Base-by-base conservation (phyloP, 2,888 invertebrate genomes). In the Ormyrus pomaceus region DNA sequence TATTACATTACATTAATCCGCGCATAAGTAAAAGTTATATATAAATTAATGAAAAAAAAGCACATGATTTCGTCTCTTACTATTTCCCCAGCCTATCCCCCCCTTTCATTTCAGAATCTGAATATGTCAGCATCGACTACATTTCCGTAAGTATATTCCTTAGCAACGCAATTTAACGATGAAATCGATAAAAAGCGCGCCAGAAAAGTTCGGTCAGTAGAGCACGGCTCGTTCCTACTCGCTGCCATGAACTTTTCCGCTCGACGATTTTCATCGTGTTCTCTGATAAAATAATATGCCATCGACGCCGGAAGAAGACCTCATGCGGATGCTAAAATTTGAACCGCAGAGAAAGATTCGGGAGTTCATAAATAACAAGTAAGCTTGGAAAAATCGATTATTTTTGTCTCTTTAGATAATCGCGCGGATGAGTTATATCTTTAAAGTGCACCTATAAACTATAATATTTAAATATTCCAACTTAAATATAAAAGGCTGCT, bases 251-350 rank as follows among this genome's bases (percentile, higher is more conserved):
- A 0, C 34, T 34, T 11, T 61, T 61, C 13, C 46, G 59, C 51
- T 68, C 45, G 46, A 68, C 69, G 53, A 10, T 11, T 45, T 34
- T 72, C 6, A 6, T 11, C 11, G 11, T 59, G 34, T 10, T 6
- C 46, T 2, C 1, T 34, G 34, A 11, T 62, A 34, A 69, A 69
- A 69, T 69, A 53, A 45, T 46, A 53, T 10, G 6, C 2, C 34
- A 48, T 13, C 84, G 19, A 19, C 19, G 5, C 53, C 73, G 9
- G 86, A 87, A 68, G 85, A 85, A 7, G 78, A 82, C 11, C 82
- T 86, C 11, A 82, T 86, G 11, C 77, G 83, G 64, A 77, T 86
- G 11, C 66, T 87, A 5, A 83, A 78, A 53, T 86, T 83, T 66
- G 83, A 79, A 0, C 77, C 58, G 0, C 11, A 79, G 1, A 81